Conservation (phyloP, 2,797 vertebrate species). For the Margarornis squamiger region DNA sequence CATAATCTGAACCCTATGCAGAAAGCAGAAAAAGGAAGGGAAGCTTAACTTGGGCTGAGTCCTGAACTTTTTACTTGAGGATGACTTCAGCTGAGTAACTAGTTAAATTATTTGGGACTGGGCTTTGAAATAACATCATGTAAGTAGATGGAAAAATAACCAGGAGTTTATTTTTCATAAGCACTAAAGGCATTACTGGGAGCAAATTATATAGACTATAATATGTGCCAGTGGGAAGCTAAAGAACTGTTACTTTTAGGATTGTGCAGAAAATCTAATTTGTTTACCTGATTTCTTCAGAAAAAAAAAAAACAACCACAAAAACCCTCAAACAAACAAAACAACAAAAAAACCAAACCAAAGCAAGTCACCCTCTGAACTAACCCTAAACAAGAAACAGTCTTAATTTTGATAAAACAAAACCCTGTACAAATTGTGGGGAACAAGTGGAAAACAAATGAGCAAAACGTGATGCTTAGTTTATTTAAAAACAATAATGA, state of each 20-base stretch:
- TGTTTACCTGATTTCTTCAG: not conserved
- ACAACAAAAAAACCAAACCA: not conserved
- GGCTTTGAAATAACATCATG: not conserved
- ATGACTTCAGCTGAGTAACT: not conserved
- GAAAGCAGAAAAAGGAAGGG: not conserved
- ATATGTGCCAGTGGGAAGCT: accelerated
- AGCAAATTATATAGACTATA: not conserved
- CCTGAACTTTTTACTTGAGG: not conserved
- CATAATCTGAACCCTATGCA: not conserved
- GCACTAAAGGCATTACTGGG: not conserved
- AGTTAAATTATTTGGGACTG: not conserved
- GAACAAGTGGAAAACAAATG: not conserved
- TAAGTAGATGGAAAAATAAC: not conserved
- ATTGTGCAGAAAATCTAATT: not conserved
- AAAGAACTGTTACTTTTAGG: not conserved
- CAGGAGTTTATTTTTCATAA: not conserved
- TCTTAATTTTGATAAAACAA: not conserved
- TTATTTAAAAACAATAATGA: not conserved
- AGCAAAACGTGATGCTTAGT: not conserved
- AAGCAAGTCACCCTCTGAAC: not conserved
- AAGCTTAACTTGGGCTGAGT: not conserved
- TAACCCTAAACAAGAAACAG: not conserved
- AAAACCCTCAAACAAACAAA: not conserved
- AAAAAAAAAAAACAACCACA: too few species aligned
- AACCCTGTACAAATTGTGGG: not conserved